Evolutionary conservation across 1,140 invertebrate species (phyloP).

Genomic region (Brachionus angularis): DNA sequence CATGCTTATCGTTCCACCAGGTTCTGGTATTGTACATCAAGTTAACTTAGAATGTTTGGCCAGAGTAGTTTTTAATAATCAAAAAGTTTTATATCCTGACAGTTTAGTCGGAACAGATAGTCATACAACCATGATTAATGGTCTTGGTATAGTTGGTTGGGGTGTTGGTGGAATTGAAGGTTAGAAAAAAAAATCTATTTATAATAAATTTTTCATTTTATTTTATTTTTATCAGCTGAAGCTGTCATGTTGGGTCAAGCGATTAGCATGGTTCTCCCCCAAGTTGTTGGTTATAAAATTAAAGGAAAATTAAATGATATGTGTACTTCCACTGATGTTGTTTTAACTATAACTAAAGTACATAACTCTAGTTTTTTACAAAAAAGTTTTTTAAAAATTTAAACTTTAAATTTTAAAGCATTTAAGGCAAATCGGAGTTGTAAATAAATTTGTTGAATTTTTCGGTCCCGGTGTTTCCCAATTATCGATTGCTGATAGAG

Average conservation of each 20-base stretch:
- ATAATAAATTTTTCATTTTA: neutral
- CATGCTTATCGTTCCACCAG: constrained; percentile 94
- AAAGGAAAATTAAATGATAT: constrained; percentile 73
- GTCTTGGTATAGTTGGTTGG: constrained; percentile 69
- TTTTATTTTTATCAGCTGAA: constrained; percentile 62
- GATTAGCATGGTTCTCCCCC: constrained; percentile 88
- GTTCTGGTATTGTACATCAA: constrained; percentile 95
- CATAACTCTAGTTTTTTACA: constrained; percentile 61
- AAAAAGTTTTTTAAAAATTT: constrained; percentile 62
- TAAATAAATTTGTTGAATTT: constrained; percentile 98
- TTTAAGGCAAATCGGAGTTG: constrained; percentile 84
- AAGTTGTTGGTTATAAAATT: constrained; percentile 90
- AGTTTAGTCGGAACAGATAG: constrained; percentile 97
- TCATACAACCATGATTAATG: constrained; percentile 98
- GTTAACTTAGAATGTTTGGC: constrained; percentile 94
- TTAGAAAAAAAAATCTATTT: constrained; percentile 62
- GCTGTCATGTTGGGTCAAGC: constrained; percentile 78
- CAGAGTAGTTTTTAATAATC: constrained; percentile 79
- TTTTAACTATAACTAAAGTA: constrained; percentile 94
- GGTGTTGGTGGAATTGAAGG: constrained; percentile 71
- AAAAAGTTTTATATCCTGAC: constrained; percentile 76
- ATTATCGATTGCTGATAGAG: constrained; percentile 85
- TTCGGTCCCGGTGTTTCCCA: constrained; percentile 84
- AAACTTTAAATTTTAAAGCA: too few relatives aligned
- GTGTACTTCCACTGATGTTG: constrained; percentile 93